Conservation (phyloP, 64 coral and sea anemone genomes). For the Anthopleura sola region DNA sequence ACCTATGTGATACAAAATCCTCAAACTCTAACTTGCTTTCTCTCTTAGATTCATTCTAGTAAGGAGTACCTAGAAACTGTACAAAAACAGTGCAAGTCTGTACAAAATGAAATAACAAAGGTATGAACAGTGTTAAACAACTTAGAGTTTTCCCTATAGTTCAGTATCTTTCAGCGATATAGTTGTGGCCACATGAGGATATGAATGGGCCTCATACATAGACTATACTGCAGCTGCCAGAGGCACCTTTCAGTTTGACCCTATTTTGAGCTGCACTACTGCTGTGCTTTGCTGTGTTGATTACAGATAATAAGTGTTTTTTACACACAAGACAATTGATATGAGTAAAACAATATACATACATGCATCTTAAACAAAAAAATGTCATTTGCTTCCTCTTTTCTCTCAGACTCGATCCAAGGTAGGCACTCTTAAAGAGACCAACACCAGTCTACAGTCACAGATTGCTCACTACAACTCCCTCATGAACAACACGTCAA, state of each 20-base stretch:
- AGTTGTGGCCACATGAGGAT: too few species aligned
- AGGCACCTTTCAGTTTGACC: too few species aligned
- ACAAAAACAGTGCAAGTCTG: conserved; percentile 78
- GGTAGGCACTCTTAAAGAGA: conserved; percentile 68
- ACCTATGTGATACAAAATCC: too few species aligned
- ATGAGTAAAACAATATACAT: too few species aligned
- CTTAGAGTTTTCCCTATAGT: not conserved
- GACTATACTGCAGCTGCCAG: too few species aligned
- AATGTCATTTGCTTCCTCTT: not conserved
- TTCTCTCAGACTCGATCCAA: conserved; percentile 67
- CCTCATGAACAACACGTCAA: conserved; percentile 61
- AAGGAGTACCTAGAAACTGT: conserved; percentile 86
- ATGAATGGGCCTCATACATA: too few species aligned
- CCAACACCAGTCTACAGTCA: conserved; percentile 74
- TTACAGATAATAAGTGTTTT: too few species aligned
- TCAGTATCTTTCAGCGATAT: too few species aligned
- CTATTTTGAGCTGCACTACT: too few species aligned
- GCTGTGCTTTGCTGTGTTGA: too few species aligned
- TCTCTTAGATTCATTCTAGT: conserved; percentile 69
- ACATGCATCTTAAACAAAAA: too few species aligned
- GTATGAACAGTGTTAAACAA: not conserved
- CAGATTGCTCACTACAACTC: conserved; percentile 88
- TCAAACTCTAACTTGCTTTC: not conserved
- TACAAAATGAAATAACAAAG: conserved; percentile 82
- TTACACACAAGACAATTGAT: too few species aligned